phyloP scores from a whole-genome alignment of 2,888 invertebrate species.

The Conistra vaccinii region DNA sequence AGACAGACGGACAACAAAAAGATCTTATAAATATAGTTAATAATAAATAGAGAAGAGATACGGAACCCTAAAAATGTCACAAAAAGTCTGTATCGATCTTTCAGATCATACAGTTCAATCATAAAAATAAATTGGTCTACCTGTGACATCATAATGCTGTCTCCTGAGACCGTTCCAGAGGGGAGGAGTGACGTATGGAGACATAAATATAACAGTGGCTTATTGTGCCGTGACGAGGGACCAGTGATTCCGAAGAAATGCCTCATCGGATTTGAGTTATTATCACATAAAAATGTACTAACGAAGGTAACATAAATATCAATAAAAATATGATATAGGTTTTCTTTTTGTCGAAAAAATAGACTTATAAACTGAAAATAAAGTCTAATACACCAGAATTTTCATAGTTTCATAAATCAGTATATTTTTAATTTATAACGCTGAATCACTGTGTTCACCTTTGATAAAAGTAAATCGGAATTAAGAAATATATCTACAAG shows the following conservation, averaged over 20 bases:
- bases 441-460: not conserved
- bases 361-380: not conserved
- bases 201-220: slow-evolving; percentile 79
- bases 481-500: not conserved
- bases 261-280: slow-evolving; percentile 55
- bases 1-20: too few species aligned
- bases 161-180: slow-evolving; percentile 77
- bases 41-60: too few species aligned
- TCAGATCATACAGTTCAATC: slow-evolving; percentile 70
- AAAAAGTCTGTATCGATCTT: slow-evolving; percentile 29
- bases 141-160: slow-evolving; percentile 83
- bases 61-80: not conserved
- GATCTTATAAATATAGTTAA: too few species aligned
- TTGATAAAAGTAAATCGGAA: not conserved
- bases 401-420: not conserved
- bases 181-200: slow-evolving; percentile 78
- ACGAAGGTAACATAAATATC: slow-evolving; percentile 31
- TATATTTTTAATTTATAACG: not conserved
- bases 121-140: slow-evolving; percentile 87
- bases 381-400: not conserved
- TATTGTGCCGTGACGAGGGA: slow-evolving; percentile 79
- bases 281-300: slow-evolving; percentile 45
- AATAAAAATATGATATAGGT: not conserved
- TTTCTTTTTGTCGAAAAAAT: slow-evolving; percentile 3
- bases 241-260: slow-evolving; percentile 66